A percentile compares a stretch with the other conserved stretches of the same genome.
These are phyloP conservation scores for Exaiptasia diaphana DNA, from an alignment of 64 coral and sea anemone genomes.

Conservation along the genomic window DNA sequence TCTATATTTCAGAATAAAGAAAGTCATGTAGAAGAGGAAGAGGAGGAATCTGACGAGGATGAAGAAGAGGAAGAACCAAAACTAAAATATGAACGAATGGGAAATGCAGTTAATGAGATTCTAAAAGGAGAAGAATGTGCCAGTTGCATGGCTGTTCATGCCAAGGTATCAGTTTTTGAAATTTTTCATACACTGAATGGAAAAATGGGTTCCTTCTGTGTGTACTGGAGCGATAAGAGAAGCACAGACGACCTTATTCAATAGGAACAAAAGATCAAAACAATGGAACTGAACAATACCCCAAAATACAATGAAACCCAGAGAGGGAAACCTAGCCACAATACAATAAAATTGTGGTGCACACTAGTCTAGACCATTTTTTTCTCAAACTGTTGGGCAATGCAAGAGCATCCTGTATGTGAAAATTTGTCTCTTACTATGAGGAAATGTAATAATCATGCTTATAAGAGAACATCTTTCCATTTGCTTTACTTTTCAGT, in stretches of 20 bases:
- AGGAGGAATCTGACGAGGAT: constrained; percentile 54
- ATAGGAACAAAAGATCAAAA: too few relatives aligned
- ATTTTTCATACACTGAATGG: neutral
- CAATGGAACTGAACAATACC: too few relatives aligned
- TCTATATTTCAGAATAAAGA: neutral
- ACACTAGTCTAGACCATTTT: too few relatives aligned
- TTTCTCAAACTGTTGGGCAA: too few relatives aligned
- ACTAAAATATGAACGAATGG: constrained; percentile 94
- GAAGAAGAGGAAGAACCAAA: constrained; percentile 92
- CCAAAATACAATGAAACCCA: too few relatives aligned
- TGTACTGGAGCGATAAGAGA: neutral
- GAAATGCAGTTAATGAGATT: constrained; percentile 90
- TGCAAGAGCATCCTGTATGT: too few relatives aligned
- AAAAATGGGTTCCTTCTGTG: neutral
- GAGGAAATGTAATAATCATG: too few relatives aligned
- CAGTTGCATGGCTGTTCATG: constrained; percentile 98
- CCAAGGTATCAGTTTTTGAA: constrained; percentile 73
- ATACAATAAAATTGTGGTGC: too few relatives aligned
- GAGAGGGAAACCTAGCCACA: too few relatives aligned
- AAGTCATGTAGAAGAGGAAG: constrained; percentile 59
- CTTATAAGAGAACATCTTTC: too few relatives aligned
- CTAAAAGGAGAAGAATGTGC: constrained; percentile 88
- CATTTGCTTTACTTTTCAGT: constrained; percentile 66
- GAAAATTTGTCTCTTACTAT: too few relatives aligned
- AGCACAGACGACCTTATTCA: too few relatives aligned